Evolutionary conservation across 2,113 vertebrate genomes (phyloP), one percentile per base, ranked within the genome.

Genomic region (Chionodraco myersi): DNA sequence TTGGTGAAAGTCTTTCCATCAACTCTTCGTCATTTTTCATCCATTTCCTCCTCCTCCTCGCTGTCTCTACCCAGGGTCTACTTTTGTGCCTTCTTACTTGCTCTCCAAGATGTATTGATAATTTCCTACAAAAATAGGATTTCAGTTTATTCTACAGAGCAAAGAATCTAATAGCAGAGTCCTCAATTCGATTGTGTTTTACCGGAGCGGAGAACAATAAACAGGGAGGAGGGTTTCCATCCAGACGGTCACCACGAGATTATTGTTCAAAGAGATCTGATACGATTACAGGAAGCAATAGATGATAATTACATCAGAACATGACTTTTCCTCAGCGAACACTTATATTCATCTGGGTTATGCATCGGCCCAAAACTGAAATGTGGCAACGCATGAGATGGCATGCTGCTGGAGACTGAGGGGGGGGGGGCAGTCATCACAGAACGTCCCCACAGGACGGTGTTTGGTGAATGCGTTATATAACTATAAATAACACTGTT

Each of bases 141-240:
- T 98, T 96, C 95, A 94, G 96, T 97, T 96, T 97, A 98, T 98
- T 98, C 93, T 97, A 96, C 96, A 94, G 96, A 96, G 95, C 95
- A 93, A 94, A 94, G 95, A 97, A 99, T 96, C 96, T 96, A 97
- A 98, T 99, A 97, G 94, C 92, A 80, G 93, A 94, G 94, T 93
- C 93, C 94, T 95, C 95, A 97, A 98, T 97, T 96, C 93, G 94
- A 99, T 99, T 98, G 96, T 87, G 96, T 97, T 93, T 96, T 96
- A 96, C 96, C 93, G 94, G 95, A 98, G 97, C 96, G 94, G 95
- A 97, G 96, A 97, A 97, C 97, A 98, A 98, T 99, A 98, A 97
- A 97, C 97, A 96, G 95, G 88, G 93, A 86, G 92, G 94, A 96
- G 95, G 95, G 94, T 94, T 93, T 94, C 88, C 92, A 90, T 95